Evolutionary conservation across 2,113 vertebrate genomes (phyloP), one percentile per base, ranked within the genome.

Genomic region (Pollachius pollachius): DNA sequence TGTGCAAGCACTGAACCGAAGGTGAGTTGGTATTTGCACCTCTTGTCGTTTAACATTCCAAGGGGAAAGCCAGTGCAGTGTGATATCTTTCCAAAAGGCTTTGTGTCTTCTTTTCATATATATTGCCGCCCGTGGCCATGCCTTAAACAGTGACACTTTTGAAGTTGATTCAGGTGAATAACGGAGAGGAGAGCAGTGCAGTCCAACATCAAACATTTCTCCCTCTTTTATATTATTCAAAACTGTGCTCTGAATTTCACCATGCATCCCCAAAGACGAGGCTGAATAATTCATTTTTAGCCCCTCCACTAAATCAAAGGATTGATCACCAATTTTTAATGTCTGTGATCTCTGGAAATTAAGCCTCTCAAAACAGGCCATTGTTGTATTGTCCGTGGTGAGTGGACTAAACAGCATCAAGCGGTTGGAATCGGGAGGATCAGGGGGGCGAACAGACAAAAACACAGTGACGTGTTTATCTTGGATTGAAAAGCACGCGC

Each of bases 121-220:
- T 63, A 68, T 54, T n/a, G 68, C 75, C 18, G 1, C 41, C 41
- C 41, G 7, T 48, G 41, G 12, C 41, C 41, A 61, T 64, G 67
- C 52, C 17, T 56, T 67, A 11, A 19, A 65, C 64, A 37, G 21
- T 66, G 67, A 19, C 62, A 60, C 71, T 75, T 78, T 63, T 84
- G 77, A 84, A 73, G 79, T 78, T 74, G n/a, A 68, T 72, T 81
- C 78, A 84, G 78, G 80, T 84, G 79, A 84, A 81, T 83, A 15
- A 70, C 67, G 41, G 65, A 70, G 64, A 64, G 54, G 69, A 64
- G 73, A 77, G 70, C 75, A 23, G n/a, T 17, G 57, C 72, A 70
- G 76, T 74, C 72, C 8, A 15, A 78, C 74, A 83, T 84, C 77
- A 82, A 70, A 83, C 68, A 73, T 74, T 48, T 48, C 41, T 48